These are phyloP conservation scores for Drosophila simulans DNA, from an alignment of 1,140 invertebrate genomes.

Conservation along the genomic window DNA sequence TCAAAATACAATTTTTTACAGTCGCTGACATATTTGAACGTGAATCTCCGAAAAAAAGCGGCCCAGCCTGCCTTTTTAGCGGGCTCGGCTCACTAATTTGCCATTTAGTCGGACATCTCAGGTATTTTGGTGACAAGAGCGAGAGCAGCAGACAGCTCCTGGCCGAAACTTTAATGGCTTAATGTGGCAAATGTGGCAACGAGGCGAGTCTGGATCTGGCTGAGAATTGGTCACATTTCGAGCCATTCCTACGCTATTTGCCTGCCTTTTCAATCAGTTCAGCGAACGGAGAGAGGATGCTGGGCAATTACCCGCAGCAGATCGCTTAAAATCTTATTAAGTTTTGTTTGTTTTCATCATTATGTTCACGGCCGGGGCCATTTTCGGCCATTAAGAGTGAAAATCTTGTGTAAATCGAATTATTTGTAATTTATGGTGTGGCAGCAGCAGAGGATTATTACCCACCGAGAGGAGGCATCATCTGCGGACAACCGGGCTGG, in stretches of 20 bases:
- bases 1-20: no score
- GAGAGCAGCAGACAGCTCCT: conserved; percentile 46
- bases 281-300: not conserved
- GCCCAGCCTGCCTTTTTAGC: conserved; percentile 27
- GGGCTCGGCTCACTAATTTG: conserved; percentile 65
- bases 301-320: conserved; percentile 47
- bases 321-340: conserved; percentile 77
- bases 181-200: conserved; percentile 59
- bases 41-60: conserved; percentile 29
- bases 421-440: conserved; percentile 83
- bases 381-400: conserved; percentile 82
- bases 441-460: conserved; percentile 76
- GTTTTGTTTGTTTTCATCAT: conserved; percentile 83
- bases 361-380: conserved; percentile 79
- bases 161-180: conserved; percentile 65
- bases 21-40: conserved; percentile 56
- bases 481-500: conserved; percentile 1
- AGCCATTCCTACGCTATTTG: conserved; percentile 31
- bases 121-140: conserved; percentile 69
- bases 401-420: conserved; percentile 84
- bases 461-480: conserved; percentile 42
- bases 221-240: conserved; percentile 30
- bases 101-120: conserved; percentile 71
- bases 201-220: conserved; percentile 12
- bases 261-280: conserved; percentile 61